Base-by-base conservation (phyloP, 2,797 vertebrate genomes). In the Bradypodion pumilum region DNA sequence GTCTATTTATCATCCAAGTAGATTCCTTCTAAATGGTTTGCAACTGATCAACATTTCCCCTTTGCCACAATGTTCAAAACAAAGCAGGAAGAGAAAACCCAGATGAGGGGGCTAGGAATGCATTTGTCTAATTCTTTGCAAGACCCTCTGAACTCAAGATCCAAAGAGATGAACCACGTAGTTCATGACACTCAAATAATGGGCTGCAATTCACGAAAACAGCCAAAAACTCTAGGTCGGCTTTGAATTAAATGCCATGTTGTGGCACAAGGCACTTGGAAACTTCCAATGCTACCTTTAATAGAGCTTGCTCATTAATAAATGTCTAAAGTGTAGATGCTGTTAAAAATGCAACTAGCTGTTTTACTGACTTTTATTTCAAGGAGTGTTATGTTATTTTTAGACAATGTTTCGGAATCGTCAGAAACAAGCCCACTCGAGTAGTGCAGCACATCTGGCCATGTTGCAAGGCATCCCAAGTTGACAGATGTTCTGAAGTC, bases 401-500 rank as follows among this genome's bases (percentile, higher is more conserved):
- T 70, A 42, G 37, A n/a, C 7, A 35, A 21, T 29, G n/a, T n/a
- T 68, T 78, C 35, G 60, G 60, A 69, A 27, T 69, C 46, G 4
- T 5, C 60, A 76, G 82, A 46, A 76, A 76, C 66, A 12, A 56
- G 23, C 29, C 37, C 0, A 15, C 56, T 42, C 9, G 2, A 13
- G 37, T 59, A n/a, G 52, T 42, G 59, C 29, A 49, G 21, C 37
- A 56, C 65, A 73, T 78, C 40, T 80, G 83, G 35, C 82, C 69
- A 75, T 69, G 46, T 46, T 82, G 76, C 82, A 85, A 65, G 42
- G 80, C 85, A 79, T 76, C 63, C 74, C 66, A 13, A n/a, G 44
- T 10, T 66, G 76, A 72, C 84, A 89, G 85, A 78, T 82, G 65
- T 35, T 68, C 40, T 56, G 59, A 44, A 60, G 65, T 35, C 74